Percentiles rank a stretch among this genome's conserved stretches.
phyloP scores from a whole-genome alignment of 2,888 invertebrate genomes.

The Microctonus aethiopoides region DNA sequence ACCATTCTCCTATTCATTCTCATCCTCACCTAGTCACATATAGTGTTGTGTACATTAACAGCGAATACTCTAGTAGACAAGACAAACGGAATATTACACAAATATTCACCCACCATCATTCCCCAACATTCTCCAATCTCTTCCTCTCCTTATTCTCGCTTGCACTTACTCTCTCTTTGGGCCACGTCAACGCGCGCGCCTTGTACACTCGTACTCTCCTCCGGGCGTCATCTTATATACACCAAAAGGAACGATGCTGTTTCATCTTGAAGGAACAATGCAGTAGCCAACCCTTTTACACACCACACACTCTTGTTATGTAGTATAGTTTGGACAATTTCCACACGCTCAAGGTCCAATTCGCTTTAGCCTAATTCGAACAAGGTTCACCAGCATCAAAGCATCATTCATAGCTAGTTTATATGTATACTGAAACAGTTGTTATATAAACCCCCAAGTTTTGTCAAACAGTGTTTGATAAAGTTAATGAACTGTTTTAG shows the following conservation, averaged over 20 bases:
- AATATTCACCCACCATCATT: conserved; percentile 54
- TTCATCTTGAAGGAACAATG: conserved; percentile 55
- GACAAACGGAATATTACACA: conserved; percentile 68
- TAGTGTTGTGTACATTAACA: conserved; percentile 67
- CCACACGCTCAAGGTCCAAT: conserved; percentile 51
- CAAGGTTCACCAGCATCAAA: conserved; percentile 47
- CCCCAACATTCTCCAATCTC: conserved; percentile 19
- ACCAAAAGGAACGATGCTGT: conserved; percentile 45
- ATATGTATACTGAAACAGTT: too few relatives aligned
- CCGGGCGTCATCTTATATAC: conserved; percentile 55
- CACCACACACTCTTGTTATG: not conserved
- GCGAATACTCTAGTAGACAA: conserved; percentile 63
- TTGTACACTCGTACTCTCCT: conserved; percentile 40
- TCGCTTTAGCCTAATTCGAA: conserved; percentile 65
- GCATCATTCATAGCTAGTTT: too few relatives aligned
- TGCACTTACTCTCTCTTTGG: conserved; percentile 34
- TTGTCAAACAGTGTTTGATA: too few relatives aligned
- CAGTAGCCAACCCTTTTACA: conserved; percentile 30
- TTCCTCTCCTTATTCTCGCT: conserved; percentile 25
- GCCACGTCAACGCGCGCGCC: conserved; percentile 30
- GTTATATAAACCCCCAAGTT: too few relatives aligned
- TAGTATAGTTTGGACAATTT: conserved; percentile 62
- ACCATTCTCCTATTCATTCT: conserved; percentile 37
- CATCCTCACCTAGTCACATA: conserved; percentile 39
- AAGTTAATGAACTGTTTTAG: too few relatives aligned